Base-by-base conservation (phyloP, 1,140 invertebrate species). In the Chironomus striatipennis region DNA sequence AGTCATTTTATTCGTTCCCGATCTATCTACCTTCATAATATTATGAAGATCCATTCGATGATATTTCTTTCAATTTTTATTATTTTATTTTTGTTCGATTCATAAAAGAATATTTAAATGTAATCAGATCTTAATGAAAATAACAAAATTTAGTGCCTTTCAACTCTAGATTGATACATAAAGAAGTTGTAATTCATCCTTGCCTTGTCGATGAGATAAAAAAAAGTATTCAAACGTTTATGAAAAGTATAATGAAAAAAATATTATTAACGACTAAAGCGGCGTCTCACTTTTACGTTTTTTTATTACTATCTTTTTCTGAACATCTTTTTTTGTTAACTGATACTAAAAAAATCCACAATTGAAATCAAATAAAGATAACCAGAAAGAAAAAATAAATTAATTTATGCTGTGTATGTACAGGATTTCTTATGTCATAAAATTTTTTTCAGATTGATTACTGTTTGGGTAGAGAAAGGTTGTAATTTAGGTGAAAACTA, bases 201-300 rank as follows among this genome's bases (percentile, higher is more conserved):
- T 15, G 47, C 47, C 47, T 57, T 57, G 12, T n/a, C 24, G 24
- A 34, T 34, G 24, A 34, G 24, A 34, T n/a, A n/a, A n/a, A 34
- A 34, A 12, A 57, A 57, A 57, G 47, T 57, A 57, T 57, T 57
- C 47, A 57, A 57, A 57, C 12, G 5, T 57, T 15, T 57, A 57
- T n/a, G 47, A 15, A 57, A 57, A 57, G 47, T n/a, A 57, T 57
- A 57, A n/a, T 15, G 47, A 5, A 57, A 34, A 34, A 2, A 34
- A 34, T 34, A 34, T 34, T 34, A 57, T 57, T 57, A 57, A 57
- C n/a, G 12, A 57, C 47, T 57, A 57, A n/a, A 57, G 8, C n/a
- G n/a, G 47, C 47, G 12, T 57, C 47, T 57, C 47, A 57, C 47
- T 57, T 57, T 57, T 57, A 57, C 47, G 47, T 57, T 57, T n/a